phyloP scores from a whole-genome alignment of 2,797 vertebrate species.

The Melanotaenia trifasciata region DNA sequence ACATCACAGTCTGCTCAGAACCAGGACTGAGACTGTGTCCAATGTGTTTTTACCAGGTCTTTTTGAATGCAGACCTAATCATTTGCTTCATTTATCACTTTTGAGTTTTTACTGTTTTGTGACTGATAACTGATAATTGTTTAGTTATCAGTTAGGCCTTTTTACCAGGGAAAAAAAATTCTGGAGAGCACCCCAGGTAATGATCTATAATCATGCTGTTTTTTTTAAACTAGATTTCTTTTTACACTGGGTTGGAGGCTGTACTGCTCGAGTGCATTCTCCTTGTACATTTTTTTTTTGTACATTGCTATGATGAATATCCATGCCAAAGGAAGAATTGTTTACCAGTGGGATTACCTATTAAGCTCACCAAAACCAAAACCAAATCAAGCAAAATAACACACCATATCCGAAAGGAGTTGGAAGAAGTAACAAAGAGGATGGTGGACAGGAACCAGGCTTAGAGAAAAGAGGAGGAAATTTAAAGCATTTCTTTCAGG shows the following conservation, averaged over 20 bases:
- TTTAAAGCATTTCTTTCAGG: not conserved
- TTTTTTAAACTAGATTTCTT: too few relatives aligned
- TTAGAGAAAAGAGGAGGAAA: not conserved
- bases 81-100: conserved; percentile 7
- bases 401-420: too few relatives aligned
- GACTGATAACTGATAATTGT: not conserved
- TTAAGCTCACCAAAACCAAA: not conserved
- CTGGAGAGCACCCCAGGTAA: not conserved
- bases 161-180: not conserved
- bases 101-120: conserved; percentile 1
- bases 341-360: not conserved
- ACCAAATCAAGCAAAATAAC: not conserved
- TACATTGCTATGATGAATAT: not conserved
- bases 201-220: too few relatives aligned
- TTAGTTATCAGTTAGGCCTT: not conserved
- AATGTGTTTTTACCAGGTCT: conserved; percentile 5
- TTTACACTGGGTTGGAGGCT: too few relatives aligned
- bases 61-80: conserved; percentile 11
- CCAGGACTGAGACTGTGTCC: conserved; percentile 12
- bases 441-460: not conserved
- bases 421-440: not conserved
- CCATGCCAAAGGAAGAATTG: not conserved
- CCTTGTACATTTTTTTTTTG: not conserved
- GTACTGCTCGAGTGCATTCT: too few relatives aligned
- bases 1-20: conserved; percentile 9